These are phyloP conservation scores for Gobius niger DNA, from an alignment of 2,113 vertebrate species.

Conservation along the genomic window DNA sequence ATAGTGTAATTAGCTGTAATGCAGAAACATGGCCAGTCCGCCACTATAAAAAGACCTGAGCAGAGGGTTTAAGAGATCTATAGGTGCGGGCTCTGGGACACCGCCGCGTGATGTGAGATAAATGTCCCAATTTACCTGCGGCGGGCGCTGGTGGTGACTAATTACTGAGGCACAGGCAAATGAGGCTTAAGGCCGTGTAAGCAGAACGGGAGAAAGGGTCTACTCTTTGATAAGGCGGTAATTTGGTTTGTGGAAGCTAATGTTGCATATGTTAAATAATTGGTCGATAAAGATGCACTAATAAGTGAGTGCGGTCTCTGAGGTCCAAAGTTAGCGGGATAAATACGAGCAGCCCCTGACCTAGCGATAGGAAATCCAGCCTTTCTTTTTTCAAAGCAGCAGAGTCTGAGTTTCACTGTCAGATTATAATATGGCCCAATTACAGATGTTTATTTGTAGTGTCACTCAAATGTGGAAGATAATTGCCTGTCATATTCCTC, in stretches of 20 bases:
- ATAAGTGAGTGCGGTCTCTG: not conserved
- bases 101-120: conserved; percentile 7
- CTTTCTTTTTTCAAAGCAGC: too few species aligned
- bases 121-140: conserved; percentile 20
- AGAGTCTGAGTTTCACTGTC: too few species aligned
- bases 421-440: too few species aligned
- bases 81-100: conserved; percentile 10
- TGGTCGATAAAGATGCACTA: not conserved
- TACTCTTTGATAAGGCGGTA: not conserved
- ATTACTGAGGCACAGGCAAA: not conserved
- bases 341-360: too few species aligned
- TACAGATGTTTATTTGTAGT: too few species aligned
- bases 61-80: conserved; percentile 26
- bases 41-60: conserved; percentile 27
- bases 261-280: not conserved
- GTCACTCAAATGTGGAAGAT: too few species aligned
- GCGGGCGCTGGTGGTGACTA: conserved; percentile 12
- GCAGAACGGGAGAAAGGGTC: not conserved
- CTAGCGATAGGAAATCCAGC: too few species aligned
- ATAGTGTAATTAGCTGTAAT: conserved; percentile 46
- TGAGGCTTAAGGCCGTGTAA: not conserved
- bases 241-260: not conserved
- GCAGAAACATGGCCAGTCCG: conserved; percentile 21
- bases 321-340: too few species aligned
- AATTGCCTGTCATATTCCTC: too few species aligned